Evolutionary conservation across 2,888 invertebrate genomes (phyloP), one percentile per base, ranked within the genome.

Genomic region (Leucania comma): DNA sequence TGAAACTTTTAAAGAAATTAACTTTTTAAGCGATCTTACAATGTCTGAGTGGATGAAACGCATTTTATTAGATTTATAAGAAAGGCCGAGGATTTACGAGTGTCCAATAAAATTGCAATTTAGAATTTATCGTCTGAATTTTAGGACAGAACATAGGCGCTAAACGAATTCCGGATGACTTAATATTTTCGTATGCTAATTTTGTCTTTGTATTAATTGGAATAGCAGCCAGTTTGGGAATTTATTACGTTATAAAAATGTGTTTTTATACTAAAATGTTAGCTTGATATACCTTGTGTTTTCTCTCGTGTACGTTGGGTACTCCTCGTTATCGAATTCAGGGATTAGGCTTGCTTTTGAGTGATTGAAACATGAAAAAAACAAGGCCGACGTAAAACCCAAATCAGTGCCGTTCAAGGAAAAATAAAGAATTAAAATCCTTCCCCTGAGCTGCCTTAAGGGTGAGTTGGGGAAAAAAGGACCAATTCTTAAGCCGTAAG

Each of bases 11-110:
- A 88, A 75, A 71, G 72, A 78, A 85, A 88, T 87, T 80, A 86
- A 78, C 70, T 83, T 87, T 85, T 76, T 78, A 80, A 84, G 62
- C 76, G 81, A 61, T 73, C 72, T 67, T 68, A 73, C 78, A 75
- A 72, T 68, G 79, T 81, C 72, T 73, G 67, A 83, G 81, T 71
- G 77, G 81, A 80, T 84, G 62, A 77, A 85, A 78, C 78, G 75
- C 72, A 76, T 87, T 88, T 87, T 86, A 89, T 88, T 86, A 88
- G 82, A 83, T 87, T 84, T 75, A 65, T 75, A 70, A 78, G 81
- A 78, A 77, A 72, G 63, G 60, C 71, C 48, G 29, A 56, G 74
- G 81, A 87, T 87, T 89, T 89, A 89, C 87, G 85, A 82, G 75
- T 53, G 78, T 38, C 78, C 71, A 83, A 82, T 88, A 88, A 88